Evolutionary conservation across 2,113 vertebrate genomes (phyloP).

Genomic region (Cricetomys ansorgei): DNA sequence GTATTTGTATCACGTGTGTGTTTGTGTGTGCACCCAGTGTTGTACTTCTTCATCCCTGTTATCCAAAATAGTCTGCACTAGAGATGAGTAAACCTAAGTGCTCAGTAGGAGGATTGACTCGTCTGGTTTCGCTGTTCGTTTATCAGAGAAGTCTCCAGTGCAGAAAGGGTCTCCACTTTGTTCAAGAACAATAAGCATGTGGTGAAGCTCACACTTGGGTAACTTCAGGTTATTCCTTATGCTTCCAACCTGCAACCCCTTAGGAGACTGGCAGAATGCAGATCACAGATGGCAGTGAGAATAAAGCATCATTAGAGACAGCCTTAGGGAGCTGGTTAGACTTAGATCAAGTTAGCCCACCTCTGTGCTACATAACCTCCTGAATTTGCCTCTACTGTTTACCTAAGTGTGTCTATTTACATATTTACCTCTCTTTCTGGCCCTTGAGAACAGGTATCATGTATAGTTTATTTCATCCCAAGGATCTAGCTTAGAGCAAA

Average conservation of each 20-base stretch:
- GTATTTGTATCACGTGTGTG: neutral
- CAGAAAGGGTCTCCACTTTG: neutral
- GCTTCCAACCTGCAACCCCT: neutral
- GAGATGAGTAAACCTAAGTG: neutral
- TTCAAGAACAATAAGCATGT: neutral
- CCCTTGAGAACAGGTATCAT: neutral
- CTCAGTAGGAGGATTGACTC: neutral
- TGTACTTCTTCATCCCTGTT: neutral
- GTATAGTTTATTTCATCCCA: slow-evolving; percentile 29
- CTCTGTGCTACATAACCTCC: neutral
- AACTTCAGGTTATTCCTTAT: neutral
- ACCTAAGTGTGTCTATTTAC: slow-evolving; percentile 10
- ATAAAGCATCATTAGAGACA: neutral
- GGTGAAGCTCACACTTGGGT: too few relatives aligned
- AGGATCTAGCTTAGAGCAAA: neutral
- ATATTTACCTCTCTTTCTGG: neutral
- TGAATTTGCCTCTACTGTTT: neutral
- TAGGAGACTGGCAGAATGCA: neutral
- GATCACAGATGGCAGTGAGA: neutral
- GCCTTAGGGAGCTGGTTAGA: neutral
- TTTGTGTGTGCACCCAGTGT: neutral
- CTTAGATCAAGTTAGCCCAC: neutral
- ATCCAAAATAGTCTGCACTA: too few relatives aligned
- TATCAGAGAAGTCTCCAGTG: neutral
- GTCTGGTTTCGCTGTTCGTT: neutral